Percentiles rank a stretch among this genome's conserved stretches.
These are phyloP conservation scores for Ictalurus furcatus DNA, from an alignment of 2,113 vertebrate species.

Conservation along the genomic window DNA sequence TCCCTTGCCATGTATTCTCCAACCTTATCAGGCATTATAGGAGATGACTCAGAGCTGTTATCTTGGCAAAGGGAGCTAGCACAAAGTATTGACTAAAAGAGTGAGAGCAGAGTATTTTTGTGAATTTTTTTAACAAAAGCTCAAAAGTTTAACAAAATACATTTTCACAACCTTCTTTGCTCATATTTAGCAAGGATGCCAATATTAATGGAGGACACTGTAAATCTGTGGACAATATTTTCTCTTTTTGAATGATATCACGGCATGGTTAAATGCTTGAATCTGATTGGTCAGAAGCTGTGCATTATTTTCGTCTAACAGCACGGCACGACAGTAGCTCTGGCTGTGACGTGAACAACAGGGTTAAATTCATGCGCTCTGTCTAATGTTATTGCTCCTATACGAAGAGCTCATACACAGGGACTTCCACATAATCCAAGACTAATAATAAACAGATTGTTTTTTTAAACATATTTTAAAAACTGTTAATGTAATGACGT, in stretches of 20 bases:
- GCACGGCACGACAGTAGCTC: not conserved
- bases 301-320: not conserved
- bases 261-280: not conserved
- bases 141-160: too few species aligned
- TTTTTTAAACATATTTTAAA: too few species aligned
- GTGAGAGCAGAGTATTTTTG: too few species aligned
- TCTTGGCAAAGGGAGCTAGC: too few species aligned
- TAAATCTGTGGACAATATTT: not conserved
- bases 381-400: not conserved
- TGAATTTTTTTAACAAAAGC: too few species aligned
- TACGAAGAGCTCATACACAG: not conserved
- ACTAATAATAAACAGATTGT: not conserved
- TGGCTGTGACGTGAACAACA: not conserved
- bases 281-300: not conserved
- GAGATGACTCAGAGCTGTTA: too few species aligned
- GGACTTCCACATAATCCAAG: not conserved
- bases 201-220: too few species aligned
- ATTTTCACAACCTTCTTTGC: too few species aligned
- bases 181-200: too few species aligned
- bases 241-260: not conserved
- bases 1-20: too few species aligned
- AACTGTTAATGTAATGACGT: not conserved
- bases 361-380: not conserved
- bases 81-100: too few species aligned
- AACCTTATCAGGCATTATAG: too few species aligned